Evolutionary conservation across 2,113 vertebrate species (phyloP).

Genomic region (Rhinoderma darwinii): DNA sequence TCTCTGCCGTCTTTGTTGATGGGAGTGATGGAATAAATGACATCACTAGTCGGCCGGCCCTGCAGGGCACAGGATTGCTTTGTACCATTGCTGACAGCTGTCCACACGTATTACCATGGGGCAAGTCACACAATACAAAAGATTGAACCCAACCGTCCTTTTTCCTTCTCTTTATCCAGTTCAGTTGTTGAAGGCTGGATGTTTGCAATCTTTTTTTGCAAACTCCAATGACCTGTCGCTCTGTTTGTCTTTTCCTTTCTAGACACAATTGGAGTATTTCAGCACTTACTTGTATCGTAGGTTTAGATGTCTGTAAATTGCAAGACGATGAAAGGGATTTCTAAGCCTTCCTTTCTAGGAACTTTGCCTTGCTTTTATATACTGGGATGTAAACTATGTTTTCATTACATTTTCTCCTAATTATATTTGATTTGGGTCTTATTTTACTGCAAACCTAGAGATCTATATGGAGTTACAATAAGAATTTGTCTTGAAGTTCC

Average conservation of each 20-base stretch:
- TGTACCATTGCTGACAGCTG: conserved; percentile 60
- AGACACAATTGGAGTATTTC: background rate
- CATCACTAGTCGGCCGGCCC: conserved; percentile 55
- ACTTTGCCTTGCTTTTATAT: background rate
- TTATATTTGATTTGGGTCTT: background rate
- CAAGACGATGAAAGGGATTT: background rate
- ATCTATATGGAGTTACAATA: background rate
- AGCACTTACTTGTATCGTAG: background rate
- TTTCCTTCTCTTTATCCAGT: background rate
- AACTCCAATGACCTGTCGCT: background rate
- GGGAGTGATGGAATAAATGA: conserved; percentile 30
- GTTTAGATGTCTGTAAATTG: background rate
- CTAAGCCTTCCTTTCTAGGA: background rate
- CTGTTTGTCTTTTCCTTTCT: background rate
- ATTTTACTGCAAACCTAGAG: background rate
- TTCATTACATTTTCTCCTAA: background rate
- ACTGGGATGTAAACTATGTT: background rate
- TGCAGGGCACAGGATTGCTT: conserved; percentile 55
- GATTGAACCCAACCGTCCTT: background rate
- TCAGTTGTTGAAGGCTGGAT: background rate
- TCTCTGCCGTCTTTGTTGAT: conserved; percentile 34
- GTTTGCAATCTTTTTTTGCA: conserved; percentile 1
- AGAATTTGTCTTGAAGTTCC: too few relatives aligned
- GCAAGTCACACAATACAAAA: conserved; percentile 56
- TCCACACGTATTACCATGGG: conserved; percentile 56